Evolutionary conservation across 2,797 vertebrate genomes (phyloP), one percentile per base, ranked within the genome.

Genomic region (Lagodon rhomboides): DNA sequence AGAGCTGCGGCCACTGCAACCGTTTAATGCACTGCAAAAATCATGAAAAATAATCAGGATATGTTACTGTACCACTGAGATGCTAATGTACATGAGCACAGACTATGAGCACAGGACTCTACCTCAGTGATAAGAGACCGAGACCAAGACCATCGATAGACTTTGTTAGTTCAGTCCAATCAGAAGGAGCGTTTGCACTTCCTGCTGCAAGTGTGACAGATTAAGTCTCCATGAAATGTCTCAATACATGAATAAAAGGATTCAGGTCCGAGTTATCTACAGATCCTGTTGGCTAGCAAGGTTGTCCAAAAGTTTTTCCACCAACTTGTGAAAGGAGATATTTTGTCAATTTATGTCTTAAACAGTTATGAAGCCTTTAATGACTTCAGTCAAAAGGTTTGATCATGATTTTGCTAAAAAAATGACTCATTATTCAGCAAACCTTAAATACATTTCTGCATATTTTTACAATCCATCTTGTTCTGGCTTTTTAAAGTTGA

Each of bases 51-150:
- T 15, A 77, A 80, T 50, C 49, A 46, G 70, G 27, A 88, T 87
- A 77, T 88, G 85, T 87, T 44, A 54, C 56, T 59, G 85, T 66
- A 77, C 53, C 58, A 38, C 1, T 27, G 5, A 82, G 68, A 81
- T 34, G 69, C 79, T 60, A 55, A 61, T 15, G 60, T 60, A 75
- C 75, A 51, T 18, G 63, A 85, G 71, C 83, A 69, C 38, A 66
- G 59, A 72, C 38, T 20, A 61, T 72, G 54, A 77, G 82, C 82
- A 70, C 56, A 66, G 64, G 43, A 38, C 65, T 62, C 38, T 68
- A 68, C 30, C 66, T 79, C 23, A 47, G 47, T 63, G 69, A 74
- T 65, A 77, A 80, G 23, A 87, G 66, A 81, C 51, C 41, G 47
- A 43, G 12, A 41, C 72, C 27, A 59, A 43, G 12, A 41, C 72